Base-by-base conservation (phyloP, 2,888 invertebrate species). In the Latrodectus hesperus region DNA sequence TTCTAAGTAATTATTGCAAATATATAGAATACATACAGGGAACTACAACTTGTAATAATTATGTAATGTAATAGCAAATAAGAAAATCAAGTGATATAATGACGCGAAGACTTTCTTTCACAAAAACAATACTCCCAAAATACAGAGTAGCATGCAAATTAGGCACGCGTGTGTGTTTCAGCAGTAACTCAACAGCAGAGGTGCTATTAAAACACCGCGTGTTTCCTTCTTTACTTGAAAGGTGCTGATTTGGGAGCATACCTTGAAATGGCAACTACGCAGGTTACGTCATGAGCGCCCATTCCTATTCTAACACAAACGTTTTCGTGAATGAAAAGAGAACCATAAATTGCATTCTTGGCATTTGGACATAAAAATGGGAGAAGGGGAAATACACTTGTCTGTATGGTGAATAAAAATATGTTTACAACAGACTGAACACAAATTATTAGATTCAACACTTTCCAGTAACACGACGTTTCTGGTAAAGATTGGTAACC, bases 211-310 rank as follows among this genome's bases (percentile, higher is more conserved):
- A 68, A 38, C 22, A 67, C 53, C 38, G 70, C 49, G 26, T 67
- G 26, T 17, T 9, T 60, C 60, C 60, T 16, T 16, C 60, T 60
- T 60, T 60, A 6, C 60, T 16, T 14, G 53, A n/a, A 64, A 74
- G 71, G 71, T 79, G 71, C n/a, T 79, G 79, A 79, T 79, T 79
- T 71, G 78, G 52, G 78, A 53, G 60, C 73, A 74, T 64, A 74
- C 65, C 75, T 68, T 82, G 70, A 76, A 80, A 70, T 49, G 22
- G 71, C 67, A 73, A 52, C 74, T 82, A 82, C 80, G 26, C 64
- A 12, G 67, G 49, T 83, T 83, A 76, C 83, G 76, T 83, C 83
- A 83, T 60, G 14, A 60, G 16, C 83, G 60, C 8, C 64, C 49
- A 76, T 83, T 71, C 70, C 64, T 60, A 83, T 76, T 70, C 76